Evolutionary conservation across 1,140 invertebrate genomes (phyloP), one percentile per base, ranked within the genome.

Genomic region (Nasonia vitripennis): DNA sequence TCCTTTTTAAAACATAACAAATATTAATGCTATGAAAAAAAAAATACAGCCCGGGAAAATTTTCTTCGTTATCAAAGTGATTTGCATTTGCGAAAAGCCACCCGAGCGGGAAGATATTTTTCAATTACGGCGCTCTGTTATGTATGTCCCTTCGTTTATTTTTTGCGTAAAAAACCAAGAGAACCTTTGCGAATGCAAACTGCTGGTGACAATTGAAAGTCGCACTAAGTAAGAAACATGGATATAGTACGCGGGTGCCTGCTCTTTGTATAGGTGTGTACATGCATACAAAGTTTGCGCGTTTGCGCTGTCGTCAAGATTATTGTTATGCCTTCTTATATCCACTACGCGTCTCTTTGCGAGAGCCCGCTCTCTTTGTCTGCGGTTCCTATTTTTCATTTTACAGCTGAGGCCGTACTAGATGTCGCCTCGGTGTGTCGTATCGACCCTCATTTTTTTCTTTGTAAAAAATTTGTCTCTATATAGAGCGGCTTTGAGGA

Each of bases 161-260:
- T 77, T 51, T 51, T 51, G 37, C n/a, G 23, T 51, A 77, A 14
- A 77, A 77, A 77, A 48, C 37, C 31, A 41, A 23, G 41, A 48
- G n/a, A 45, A 77, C 41, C 45, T 77, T 51, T 51, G 74, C 41
- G 20, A 77, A 41, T 10, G 55, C 55, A 62, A 62, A 62, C 55
- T 62, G 55, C 17, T 7, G 55, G 68, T 71, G 68, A 34, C 23
- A 71, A 31, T 14, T 31, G 68, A 71, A 71, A 31, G 68, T 14
- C n/a, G n/a, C 10, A 51, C 34, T 77, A 48, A 45, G 74, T 77
- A 77, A 77, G 45, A 77, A 48, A 77, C 41, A 77, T 77, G 41
- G n/a, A 77, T 51, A 77, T 48, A 77, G 74, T n/a, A 37, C 17
- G 17, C 55, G 7, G 55, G 20, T 20, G 73, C 17, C 34, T 20